Base-by-base conservation (phyloP, 1,140 invertebrate genomes). In the Lordiphosa clarofinis region DNA sequence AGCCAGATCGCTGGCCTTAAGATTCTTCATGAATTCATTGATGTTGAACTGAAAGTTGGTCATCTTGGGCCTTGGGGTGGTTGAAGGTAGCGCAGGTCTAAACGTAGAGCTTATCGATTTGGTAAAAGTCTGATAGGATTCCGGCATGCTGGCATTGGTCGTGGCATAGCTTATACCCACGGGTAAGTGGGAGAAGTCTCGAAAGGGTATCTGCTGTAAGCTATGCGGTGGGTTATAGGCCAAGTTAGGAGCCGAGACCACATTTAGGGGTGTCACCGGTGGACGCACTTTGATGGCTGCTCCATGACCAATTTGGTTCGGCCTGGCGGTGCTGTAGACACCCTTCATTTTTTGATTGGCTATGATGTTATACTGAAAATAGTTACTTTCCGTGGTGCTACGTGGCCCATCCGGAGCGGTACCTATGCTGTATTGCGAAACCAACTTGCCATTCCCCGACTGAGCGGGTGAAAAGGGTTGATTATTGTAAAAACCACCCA, bases 401-500 rank as follows among this genome's bases (percentile, higher is more conserved):
- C 36, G 42, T n/a, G 15, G 48, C 6, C 54, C 58, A 3, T 35
- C 46, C 1, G 43, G 28, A 4, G 31, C 21, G 15, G 65, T 40
- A 3, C 69, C 53, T 40, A 87, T 82, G 56, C 87, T 87, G 36
- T 73, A 88, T 35, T 87, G 84, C 10, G 87, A 88, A 19, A 88
- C 52, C 10, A 87, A 43, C 52, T 86, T 86, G 4, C 57, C 57
- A 5, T 31, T 31, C 2, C 24, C 24, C 6, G 19, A 2, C 19
- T 19, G 19, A 19, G 19, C 19, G 19, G 19, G 19, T 19, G 6
- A 6, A 31, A 7, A 31, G 28, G 66, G 35, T 31, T 73, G 72
- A 37, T 73, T 82, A 39, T 92, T 92, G 52, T 89, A 91, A 87
- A 92, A 92, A 33, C 91, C 91, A 36, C 91, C 91, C 69, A 90